Evolutionary conservation across 1,140 invertebrate species (phyloP).

Genomic region (Antheraea pernyi): DNA sequence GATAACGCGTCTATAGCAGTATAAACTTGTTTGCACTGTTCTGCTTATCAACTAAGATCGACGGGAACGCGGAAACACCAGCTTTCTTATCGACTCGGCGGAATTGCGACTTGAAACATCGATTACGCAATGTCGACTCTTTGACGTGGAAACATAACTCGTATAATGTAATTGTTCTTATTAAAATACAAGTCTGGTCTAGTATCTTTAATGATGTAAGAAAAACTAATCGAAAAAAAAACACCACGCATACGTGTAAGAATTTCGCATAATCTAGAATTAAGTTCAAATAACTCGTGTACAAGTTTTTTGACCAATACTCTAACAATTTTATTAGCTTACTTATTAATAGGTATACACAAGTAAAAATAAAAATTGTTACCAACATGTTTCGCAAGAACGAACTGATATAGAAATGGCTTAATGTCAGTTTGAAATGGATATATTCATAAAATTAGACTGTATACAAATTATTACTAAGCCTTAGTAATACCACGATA

Average conservation of each 20-base stretch:
- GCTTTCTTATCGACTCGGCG: slow-evolving; percentile 29
- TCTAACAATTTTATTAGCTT: no score
- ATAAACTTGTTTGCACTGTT: slow-evolving; percentile 25
- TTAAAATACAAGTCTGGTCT: neutral
- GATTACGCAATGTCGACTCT: slow-evolving; percentile 17
- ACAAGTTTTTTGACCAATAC: no score
- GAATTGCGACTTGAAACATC: slow-evolving; percentile 33
- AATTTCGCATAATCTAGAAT: neutral
- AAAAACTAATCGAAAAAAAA: neutral
- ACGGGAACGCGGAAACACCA: slow-evolving; percentile 34
- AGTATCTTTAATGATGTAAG: neutral
- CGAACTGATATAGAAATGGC: no score
- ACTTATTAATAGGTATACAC: no score
- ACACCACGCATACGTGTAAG: neutral
- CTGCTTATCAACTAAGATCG: slow-evolving; percentile 44
- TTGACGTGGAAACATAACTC: neutral
- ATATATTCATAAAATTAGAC: no score
- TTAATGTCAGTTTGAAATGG: no score
- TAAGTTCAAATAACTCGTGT: no score
- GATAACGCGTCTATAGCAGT: neutral
- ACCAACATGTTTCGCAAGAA: no score
- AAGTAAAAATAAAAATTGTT: no score
- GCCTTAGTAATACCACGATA: no score
- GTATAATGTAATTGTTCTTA: neutral
- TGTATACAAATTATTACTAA: no score